Percentiles rank a stretch among this genome's conserved stretches.
phyloP scores from a whole-genome alignment of 2,888 invertebrate species.

The Margaritifera margaritifera region DNA sequence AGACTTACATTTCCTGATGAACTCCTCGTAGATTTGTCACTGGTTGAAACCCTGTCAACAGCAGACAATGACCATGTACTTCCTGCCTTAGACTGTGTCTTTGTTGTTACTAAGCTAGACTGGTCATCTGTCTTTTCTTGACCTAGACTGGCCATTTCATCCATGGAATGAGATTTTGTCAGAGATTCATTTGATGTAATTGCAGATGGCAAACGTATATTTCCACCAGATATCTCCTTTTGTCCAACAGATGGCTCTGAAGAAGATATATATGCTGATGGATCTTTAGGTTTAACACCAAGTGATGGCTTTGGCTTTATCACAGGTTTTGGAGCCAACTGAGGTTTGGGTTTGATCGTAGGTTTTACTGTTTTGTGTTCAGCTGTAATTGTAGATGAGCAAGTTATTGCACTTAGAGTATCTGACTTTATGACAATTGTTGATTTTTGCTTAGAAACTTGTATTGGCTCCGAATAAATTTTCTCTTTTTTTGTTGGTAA shows the following conservation, averaged over 20 bases:
- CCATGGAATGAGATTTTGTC: slow-evolving; percentile 36
- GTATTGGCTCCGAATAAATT: slow-evolving; percentile 6
- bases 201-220: neutral
- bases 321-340: slow-evolving; percentile 59
- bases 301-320: slow-evolving; percentile 53
- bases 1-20: too few relatives aligned
- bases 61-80: slow-evolving; percentile 19
- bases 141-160: slow-evolving; percentile 26
- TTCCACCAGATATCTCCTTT: slow-evolving; percentile 3
- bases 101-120: slow-evolving; percentile 2
- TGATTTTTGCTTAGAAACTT: neutral
- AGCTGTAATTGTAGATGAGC: neutral
- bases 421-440: neutral
- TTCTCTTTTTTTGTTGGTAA: neutral
- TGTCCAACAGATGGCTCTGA: slow-evolving; percentile 8
- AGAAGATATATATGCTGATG: slow-evolving; percentile 12
- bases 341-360: slow-evolving; percentile 39
- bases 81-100: slow-evolving; percentile 6
- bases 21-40: neutral
- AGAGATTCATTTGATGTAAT: slow-evolving; percentile 6
- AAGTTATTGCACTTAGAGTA: neutral
- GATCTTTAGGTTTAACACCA: slow-evolving; percentile 44
- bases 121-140: slow-evolving; percentile 2
- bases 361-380: slow-evolving; percentile 14
- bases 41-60: slow-evolving; percentile 4